Percentiles rank a stretch among this genome's conserved stretches.
phyloP scores from a whole-genome alignment of 2,797 vertebrate species.

The Taenioides sp. region DNA sequence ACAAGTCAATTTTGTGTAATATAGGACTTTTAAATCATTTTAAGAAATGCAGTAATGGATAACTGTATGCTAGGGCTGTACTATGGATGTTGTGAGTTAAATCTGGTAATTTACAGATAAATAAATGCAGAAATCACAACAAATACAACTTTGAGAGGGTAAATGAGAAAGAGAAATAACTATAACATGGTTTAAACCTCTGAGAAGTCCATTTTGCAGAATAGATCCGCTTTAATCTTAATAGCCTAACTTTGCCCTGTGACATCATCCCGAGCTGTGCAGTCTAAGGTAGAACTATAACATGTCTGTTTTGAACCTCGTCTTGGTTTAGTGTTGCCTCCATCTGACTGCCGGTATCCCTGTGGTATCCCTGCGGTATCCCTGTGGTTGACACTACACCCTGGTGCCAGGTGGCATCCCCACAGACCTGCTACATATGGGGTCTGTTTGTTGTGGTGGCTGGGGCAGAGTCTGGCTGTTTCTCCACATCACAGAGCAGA shows the following conservation, averaged over 20 bases:
- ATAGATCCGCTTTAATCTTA: neutral
- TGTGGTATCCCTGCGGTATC: conserved; percentile 35
- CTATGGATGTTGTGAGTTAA: no score
- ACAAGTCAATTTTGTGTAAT: no score
- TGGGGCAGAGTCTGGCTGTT: conserved; percentile 53
- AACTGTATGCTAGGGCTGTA: no score
- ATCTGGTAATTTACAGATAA: no score
- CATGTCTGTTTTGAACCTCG: conserved; percentile 12
- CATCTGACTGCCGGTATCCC: conserved; percentile 47
- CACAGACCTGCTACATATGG: conserved; percentile 64
- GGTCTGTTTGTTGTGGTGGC: conserved; percentile 68
- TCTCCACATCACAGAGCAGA: conserved; percentile 66
- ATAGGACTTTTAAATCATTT: no score
- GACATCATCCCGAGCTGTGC: conserved; percentile 17
- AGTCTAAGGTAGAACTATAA: conserved; percentile 23
- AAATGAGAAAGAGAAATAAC: no score
- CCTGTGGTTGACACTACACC: conserved; percentile 52
- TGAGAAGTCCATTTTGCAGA: no score
- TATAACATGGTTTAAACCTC: no score
- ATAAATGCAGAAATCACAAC: no score
- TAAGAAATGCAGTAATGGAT: no score
- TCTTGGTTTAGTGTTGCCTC: conserved; percentile 35
- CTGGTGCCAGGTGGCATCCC: conserved; percentile 65
- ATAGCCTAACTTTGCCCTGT: neutral
- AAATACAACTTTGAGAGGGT: no score